phyloP scores from a whole-genome alignment of 1,140 invertebrate genomes.

The Copidosoma floridanum region DNA sequence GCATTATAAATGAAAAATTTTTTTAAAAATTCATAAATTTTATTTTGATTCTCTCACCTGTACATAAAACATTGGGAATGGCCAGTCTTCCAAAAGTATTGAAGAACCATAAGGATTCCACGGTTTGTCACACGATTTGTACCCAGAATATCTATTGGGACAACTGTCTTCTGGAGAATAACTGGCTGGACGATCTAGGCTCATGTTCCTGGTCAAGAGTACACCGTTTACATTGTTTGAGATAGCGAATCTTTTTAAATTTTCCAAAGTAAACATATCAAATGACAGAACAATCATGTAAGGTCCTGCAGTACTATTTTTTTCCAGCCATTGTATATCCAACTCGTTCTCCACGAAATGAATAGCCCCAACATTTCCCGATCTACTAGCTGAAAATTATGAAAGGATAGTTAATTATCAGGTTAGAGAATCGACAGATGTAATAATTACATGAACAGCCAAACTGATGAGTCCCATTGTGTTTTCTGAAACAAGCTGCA shows the following conservation, averaged over 20 bases:
- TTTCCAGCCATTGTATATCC: slow-evolving; percentile 74
- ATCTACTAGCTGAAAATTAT: slow-evolving; percentile 58
- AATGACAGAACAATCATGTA: slow-evolving; percentile 70
- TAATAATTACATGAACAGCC: slow-evolving; percentile 78
- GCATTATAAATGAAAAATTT: too few relatives aligned
- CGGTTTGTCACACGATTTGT: slow-evolving; percentile 52
- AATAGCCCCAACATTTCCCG: slow-evolving; percentile 82
- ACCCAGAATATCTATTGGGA: slow-evolving; percentile 76
- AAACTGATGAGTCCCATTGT: slow-evolving; percentile 91
- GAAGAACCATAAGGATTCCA: slow-evolving; percentile 82
- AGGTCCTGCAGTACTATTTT: slow-evolving; percentile 66
- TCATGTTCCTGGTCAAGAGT: slow-evolving; percentile 53
- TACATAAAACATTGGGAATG: slow-evolving; percentile 82
- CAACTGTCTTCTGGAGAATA: slow-evolving; percentile 79
- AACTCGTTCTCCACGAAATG: slow-evolving; percentile 65
- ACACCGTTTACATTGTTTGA: slow-evolving; percentile 64
- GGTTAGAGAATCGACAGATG: slow-evolving; percentile 7
- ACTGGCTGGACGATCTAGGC: slow-evolving; percentile 33
- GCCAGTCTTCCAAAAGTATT: slow-evolving; percentile 74
- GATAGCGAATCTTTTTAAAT: slow-evolving; percentile 53
- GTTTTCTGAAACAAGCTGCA: slow-evolving; percentile 77
- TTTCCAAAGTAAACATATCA: slow-evolving; percentile 60
- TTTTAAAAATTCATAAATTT: not conserved
- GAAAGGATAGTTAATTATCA: slow-evolving; percentile 2
- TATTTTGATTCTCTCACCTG: slow-evolving; percentile 35